These are phyloP conservation scores for Eremobia ochroleuca DNA, from an alignment of 2,888 invertebrate species.

Conservation along the genomic window DNA sequence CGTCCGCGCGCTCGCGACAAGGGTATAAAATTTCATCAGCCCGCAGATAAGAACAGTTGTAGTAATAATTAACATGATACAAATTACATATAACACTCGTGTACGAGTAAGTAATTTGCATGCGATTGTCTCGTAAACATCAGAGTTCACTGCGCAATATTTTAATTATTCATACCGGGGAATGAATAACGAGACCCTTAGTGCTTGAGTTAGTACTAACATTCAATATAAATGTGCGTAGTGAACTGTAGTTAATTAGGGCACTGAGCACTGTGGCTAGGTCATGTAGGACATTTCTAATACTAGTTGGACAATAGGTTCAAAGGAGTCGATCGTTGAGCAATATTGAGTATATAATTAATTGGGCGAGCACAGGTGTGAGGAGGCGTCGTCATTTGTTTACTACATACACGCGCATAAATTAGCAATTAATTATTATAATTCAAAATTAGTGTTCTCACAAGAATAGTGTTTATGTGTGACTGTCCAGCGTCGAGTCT, in stretches of 20 bases:
- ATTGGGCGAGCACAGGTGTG: conserved; percentile 69
- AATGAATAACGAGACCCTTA: conserved; percentile 69
- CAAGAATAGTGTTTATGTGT: conserved; percentile 1
- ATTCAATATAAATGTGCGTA: conserved; percentile 54
- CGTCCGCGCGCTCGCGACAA: conserved; percentile 68
- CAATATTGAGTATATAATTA: conserved; percentile 50
- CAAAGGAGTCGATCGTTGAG: conserved; percentile 28
- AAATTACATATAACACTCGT: conserved; percentile 76
- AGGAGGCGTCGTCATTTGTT: conserved; percentile 68
- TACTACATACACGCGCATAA: conserved; percentile 76
- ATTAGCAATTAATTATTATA: conserved; percentile 80
- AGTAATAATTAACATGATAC: conserved; percentile 76
- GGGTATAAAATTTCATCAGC: conserved; percentile 78
- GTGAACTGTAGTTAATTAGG: conserved; percentile 56
- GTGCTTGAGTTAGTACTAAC: conserved; percentile 61
- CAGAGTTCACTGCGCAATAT: conserved; percentile 78
- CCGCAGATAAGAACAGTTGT: conserved; percentile 73
- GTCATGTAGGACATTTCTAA: conserved; percentile 39
- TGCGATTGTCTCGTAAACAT: conserved; percentile 77
- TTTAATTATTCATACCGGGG: conserved; percentile 71
- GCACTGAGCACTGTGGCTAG: conserved; percentile 33
- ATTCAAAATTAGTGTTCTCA: conserved; percentile 68
- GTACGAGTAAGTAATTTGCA: conserved; percentile 74
- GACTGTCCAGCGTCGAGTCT: neutral
- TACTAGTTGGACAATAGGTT: conserved; percentile 25